Percentiles rank a stretch among this genome's conserved stretches.
phyloP scores from a whole-genome alignment of 1,140 invertebrate species.

The Globodera ellingtonae region DNA sequence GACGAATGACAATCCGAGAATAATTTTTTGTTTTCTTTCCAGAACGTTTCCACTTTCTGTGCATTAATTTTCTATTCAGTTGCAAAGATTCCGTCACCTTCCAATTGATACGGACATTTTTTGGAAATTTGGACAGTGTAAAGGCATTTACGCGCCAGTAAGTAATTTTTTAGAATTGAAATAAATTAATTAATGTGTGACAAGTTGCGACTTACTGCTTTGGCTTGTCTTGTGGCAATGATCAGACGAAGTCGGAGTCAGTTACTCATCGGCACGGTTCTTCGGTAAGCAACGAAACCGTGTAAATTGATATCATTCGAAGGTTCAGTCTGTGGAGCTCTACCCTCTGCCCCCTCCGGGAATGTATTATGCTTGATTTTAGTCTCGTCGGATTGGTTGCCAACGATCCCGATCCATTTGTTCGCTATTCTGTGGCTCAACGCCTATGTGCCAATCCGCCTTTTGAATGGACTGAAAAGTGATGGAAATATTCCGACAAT shows the following conservation, averaged over 20 bases:
- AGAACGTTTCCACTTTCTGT: too few relatives aligned
- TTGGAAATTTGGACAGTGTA: slow-evolving; percentile 43
- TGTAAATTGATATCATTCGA: too few relatives aligned
- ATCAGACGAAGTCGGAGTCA: slow-evolving; percentile 16
- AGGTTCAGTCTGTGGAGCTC: too few relatives aligned
- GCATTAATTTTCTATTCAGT: slow-evolving; percentile 33
- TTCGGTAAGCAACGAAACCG: background rate
- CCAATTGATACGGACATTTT: slow-evolving; percentile 49
- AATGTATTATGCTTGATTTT: background rate
- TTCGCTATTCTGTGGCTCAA: slow-evolving; percentile 23
- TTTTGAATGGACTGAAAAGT: slow-evolving; percentile 26
- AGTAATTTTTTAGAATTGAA: background rate
- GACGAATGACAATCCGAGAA: too few relatives aligned
- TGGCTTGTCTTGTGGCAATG: slow-evolving; percentile 34
- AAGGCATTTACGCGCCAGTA: slow-evolving; percentile 38
- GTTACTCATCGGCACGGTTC: slow-evolving; percentile 26
- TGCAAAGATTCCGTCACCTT: slow-evolving; percentile 45
- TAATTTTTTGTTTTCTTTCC: too few relatives aligned
- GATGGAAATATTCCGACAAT: background rate
- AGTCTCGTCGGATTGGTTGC: slow-evolving; percentile 28
- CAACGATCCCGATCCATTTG: slow-evolving; percentile 29
- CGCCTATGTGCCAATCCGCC: slow-evolving; percentile 33
- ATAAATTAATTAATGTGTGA: slow-evolving; percentile 1
- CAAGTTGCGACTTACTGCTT: slow-evolving; percentile 30
- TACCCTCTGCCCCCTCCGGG: too few relatives aligned